Conservation (phyloP, 1,140 invertebrate genomes). For the Zophobas atratus region DNA sequence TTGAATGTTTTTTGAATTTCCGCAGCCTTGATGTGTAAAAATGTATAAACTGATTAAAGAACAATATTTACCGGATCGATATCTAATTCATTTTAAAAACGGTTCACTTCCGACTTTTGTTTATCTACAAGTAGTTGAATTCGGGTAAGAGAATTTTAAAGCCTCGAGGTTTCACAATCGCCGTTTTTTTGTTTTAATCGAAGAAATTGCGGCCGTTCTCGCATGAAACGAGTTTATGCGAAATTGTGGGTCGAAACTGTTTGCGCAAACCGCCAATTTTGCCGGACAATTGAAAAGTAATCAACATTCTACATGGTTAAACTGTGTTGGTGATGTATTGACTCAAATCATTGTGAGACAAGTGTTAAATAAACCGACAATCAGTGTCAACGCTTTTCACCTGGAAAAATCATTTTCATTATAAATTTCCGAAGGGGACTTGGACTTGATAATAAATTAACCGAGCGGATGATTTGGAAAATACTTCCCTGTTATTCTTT, state of each 20-base stretch:
- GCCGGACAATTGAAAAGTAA: conserved; percentile 31
- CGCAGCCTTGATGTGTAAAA: not conserved
- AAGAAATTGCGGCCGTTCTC: no score
- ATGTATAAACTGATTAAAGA: conserved; percentile 22
- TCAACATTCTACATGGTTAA: conserved; percentile 30
- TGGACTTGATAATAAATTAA: conserved; percentile 11
- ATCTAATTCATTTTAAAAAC: conserved; percentile 18
- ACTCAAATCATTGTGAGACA: conserved; percentile 21
- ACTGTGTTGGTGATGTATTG: conserved; percentile 10
- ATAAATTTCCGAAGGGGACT: not conserved
- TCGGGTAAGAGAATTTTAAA: not conserved
- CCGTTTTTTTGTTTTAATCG: no score
- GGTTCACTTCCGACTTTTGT: not conserved
- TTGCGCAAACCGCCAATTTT: conserved; percentile 14
- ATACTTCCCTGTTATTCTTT: conserved; percentile 20
- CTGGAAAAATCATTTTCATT: conserved; percentile 16
- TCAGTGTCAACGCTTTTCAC: not conserved
- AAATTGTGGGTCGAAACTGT: not conserved
- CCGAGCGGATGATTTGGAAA: not conserved
- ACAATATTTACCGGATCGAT: conserved; percentile 10
- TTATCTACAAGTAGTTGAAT: conserved; percentile 7
- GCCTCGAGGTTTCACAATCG: no score
- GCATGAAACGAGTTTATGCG: no score
- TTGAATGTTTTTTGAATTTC: not conserved
- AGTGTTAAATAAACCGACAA: conserved; percentile 36